These are phyloP conservation scores for Corythornis vintsioides DNA, from an alignment of 2,113 vertebrate species.

Conservation along the genomic window DNA sequence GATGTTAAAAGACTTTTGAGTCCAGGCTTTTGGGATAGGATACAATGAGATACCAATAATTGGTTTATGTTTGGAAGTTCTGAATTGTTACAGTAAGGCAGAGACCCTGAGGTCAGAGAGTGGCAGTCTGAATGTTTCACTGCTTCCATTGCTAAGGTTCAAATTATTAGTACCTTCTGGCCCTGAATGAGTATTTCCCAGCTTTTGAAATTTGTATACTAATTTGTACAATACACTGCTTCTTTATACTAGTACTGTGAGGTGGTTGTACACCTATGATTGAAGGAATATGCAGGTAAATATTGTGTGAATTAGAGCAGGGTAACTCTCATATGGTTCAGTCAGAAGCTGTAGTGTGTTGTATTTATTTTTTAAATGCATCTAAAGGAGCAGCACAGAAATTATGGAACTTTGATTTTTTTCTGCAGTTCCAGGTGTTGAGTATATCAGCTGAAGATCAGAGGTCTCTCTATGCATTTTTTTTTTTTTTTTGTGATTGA, in stretches of 20 bases:
- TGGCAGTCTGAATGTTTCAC: background rate
- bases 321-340: background rate
- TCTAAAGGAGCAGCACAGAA: background rate
- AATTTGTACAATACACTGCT: background rate
- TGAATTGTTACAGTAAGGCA: background rate
- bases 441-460: background rate
- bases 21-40: background rate
- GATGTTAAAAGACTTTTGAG: background rate
- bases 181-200: background rate
- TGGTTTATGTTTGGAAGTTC: background rate
- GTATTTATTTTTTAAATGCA: background rate
- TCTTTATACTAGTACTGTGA: background rate
- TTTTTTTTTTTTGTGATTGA: background rate
- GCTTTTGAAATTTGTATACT: background rate
- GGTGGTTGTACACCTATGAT: background rate
- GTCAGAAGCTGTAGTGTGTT: background rate
- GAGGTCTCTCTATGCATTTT: background rate
- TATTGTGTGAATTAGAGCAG: background rate
- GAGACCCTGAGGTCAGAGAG: background rate
- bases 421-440: background rate
- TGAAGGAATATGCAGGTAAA: background rate
- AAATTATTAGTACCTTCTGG: background rate
- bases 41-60: background rate
- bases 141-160: background rate
- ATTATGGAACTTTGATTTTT: background rate